A percentile compares a stretch with the other conserved stretches of the same genome.
phyloP scores from a whole-genome alignment of 2,113 vertebrate species.

The Zeus faber region DNA sequence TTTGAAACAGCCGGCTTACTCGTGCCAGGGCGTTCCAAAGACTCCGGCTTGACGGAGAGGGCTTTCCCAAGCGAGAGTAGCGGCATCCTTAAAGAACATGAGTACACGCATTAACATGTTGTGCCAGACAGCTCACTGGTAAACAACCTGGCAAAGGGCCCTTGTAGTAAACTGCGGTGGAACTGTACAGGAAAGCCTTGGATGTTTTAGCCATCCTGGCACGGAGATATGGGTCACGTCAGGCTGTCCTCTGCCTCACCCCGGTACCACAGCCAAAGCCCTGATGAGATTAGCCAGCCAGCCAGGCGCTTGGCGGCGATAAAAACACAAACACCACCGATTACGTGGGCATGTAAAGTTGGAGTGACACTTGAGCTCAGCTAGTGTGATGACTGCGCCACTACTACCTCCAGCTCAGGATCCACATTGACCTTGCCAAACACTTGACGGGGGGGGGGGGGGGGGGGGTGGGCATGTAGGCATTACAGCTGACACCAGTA shows the following conservation, averaged over 20 bases:
- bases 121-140: slow-evolving; percentile 64
- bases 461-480: slow-evolving; percentile 27
- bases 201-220: slow-evolving; percentile 57
- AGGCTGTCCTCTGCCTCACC: slow-evolving; percentile 71
- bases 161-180: slow-evolving; percentile 59
- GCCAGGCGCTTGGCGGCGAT: slow-evolving; percentile 57
- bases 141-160: slow-evolving; percentile 59
- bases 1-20: too few relatives aligned
- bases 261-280: slow-evolving; percentile 59
- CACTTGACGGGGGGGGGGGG: too few relatives aligned
- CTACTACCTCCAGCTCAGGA: slow-evolving; percentile 1
- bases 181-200: slow-evolving; percentile 24
- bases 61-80: slow-evolving; percentile 38
- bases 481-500: slow-evolving; percentile 40
- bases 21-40: background rate
- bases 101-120: slow-evolving; percentile 56
- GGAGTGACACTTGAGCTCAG: slow-evolving; percentile 52
- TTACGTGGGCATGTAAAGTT: slow-evolving; percentile 60
- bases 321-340: slow-evolving; percentile 65
- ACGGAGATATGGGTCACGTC: slow-evolving; percentile 64
- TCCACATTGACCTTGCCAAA: slow-evolving; percentile 9
- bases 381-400: slow-evolving; percentile 25
- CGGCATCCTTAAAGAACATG: slow-evolving; percentile 50
- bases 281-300: slow-evolving; percentile 71
- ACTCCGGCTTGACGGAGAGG: slow-evolving; percentile 19